Conservation (phyloP, 1,140 invertebrate genomes). For the Forficula auricularia region DNA sequence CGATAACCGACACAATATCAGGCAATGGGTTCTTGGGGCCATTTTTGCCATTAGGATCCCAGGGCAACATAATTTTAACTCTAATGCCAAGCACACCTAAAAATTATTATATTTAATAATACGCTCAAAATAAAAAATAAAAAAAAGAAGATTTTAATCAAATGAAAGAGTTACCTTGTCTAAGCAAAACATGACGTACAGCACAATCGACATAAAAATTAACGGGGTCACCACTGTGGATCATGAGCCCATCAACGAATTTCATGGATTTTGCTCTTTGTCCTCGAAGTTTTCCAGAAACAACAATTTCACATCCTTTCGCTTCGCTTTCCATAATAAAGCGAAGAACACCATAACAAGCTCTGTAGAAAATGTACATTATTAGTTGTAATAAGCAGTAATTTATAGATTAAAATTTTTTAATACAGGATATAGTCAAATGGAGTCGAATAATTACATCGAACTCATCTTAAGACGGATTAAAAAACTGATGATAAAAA, state of each 20-base stretch:
- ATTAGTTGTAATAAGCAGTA: too few species aligned
- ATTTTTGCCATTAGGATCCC: slow-evolving; percentile 46
- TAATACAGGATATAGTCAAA: too few species aligned
- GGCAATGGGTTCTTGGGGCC: slow-evolving; percentile 51
- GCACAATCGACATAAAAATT: slow-evolving; percentile 51
- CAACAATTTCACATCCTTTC: slow-evolving; percentile 53
- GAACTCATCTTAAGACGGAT: too few species aligned
- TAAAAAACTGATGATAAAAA: too few species aligned
- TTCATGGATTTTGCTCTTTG: slow-evolving; percentile 64
- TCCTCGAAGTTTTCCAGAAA: slow-evolving; percentile 51
- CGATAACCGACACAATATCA: slow-evolving; percentile 43
- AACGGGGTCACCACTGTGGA: slow-evolving; percentile 50
- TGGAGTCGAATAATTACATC: too few species aligned
- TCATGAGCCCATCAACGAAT: slow-evolving; percentile 57
- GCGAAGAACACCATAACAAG: slow-evolving; percentile 53
- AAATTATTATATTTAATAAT: too few species aligned
- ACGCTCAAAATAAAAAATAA: too few species aligned
- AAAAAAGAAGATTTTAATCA: too few species aligned
- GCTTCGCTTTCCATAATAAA: slow-evolving; percentile 60
- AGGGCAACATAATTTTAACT: slow-evolving; percentile 59
- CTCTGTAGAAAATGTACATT: slow-evolving; percentile 30
- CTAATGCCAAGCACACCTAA: slow-evolving; percentile 57
- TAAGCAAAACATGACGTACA: slow-evolving; percentile 52
- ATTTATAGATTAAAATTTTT: too few species aligned
- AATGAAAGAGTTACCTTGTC: slow-evolving; percentile 36